Percentiles rank a stretch among this genome's conserved stretches.
These are phyloP conservation scores for Tetragonisca angustula DNA, from an alignment of 2,888 invertebrate genomes.

Conservation along the genomic window DNA sequence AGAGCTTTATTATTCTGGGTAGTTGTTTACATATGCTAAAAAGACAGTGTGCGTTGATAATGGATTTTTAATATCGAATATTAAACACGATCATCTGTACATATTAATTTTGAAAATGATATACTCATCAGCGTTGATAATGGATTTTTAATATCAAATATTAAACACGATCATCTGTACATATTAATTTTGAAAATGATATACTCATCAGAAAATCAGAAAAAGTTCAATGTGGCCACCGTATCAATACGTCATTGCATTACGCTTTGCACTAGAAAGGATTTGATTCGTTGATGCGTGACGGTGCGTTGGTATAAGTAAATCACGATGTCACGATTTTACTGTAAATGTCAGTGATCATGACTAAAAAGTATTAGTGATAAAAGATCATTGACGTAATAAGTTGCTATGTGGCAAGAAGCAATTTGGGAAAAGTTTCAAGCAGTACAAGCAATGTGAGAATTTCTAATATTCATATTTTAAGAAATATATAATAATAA, in stretches of 20 bases:
- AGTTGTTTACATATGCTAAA: no score
- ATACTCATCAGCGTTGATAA: background rate
- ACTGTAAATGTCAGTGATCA: constrained; percentile 73
- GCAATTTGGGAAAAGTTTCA: background rate
- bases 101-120: background rate
- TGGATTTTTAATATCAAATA: no score
- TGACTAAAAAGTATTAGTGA: constrained; percentile 47
- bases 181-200: background rate
- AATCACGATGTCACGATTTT: constrained; percentile 75
- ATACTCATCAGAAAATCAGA: background rate
- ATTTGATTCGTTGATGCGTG: constrained; percentile 59
- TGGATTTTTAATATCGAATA: no score
- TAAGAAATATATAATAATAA: background rate
- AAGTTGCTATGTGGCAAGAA: constrained; percentile 14
- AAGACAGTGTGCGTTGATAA: no score
- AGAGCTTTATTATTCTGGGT: no score
- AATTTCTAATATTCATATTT: background rate
- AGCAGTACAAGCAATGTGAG: background rate
- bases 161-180: background rate
- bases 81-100: background rate
- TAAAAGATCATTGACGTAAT: constrained; percentile 63
- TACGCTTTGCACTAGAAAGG: constrained; percentile 62
- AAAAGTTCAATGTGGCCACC: constrained; percentile 6
- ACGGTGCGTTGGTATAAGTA: constrained; percentile 56
- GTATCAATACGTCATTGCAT: constrained; percentile 45